These are phyloP conservation scores for Poecilia picta DNA, from an alignment of 2,797 vertebrate genomes.

Conservation along the genomic window DNA sequence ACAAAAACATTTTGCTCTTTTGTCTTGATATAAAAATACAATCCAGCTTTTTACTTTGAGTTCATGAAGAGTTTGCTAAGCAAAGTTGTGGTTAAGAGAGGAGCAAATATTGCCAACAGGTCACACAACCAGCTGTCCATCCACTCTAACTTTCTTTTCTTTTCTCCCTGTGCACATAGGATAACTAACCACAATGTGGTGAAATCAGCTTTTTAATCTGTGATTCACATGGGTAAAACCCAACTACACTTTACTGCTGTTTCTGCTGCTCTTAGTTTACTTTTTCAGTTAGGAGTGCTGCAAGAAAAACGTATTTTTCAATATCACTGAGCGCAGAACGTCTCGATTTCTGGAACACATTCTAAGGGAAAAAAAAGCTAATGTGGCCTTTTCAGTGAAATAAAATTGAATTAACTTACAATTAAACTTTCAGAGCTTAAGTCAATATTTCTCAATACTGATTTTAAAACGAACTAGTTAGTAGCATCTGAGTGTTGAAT, in stretches of 20 bases:
- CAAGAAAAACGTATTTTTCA: neutral
- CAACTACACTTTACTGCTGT: neutral
- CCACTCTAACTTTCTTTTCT: neutral
- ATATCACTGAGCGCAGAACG: too few species aligned
- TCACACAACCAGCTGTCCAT: neutral
- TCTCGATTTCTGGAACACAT: too few species aligned
- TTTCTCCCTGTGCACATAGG: too few species aligned
- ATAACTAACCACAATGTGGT: neutral
- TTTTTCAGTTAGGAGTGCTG: neutral
- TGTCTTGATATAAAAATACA: neutral
- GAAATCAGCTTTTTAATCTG: neutral
- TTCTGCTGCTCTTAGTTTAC: neutral
- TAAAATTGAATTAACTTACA: too few species aligned
- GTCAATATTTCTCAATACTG: too few species aligned
- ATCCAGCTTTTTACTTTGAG: neutral
- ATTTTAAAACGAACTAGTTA: too few species aligned
- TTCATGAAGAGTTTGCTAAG: neutral
- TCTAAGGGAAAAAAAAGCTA: too few species aligned
- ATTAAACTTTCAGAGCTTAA: too few species aligned
- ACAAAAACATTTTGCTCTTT: neutral
- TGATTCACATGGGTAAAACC: neutral
- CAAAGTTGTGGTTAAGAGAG: neutral
- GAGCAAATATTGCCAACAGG: neutral
- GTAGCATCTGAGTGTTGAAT: neutral
- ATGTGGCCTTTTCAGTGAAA: too few species aligned